Base-by-base conservation (phyloP, 64 coral and sea anemone species). In the Montipora efflorescens region DNA sequence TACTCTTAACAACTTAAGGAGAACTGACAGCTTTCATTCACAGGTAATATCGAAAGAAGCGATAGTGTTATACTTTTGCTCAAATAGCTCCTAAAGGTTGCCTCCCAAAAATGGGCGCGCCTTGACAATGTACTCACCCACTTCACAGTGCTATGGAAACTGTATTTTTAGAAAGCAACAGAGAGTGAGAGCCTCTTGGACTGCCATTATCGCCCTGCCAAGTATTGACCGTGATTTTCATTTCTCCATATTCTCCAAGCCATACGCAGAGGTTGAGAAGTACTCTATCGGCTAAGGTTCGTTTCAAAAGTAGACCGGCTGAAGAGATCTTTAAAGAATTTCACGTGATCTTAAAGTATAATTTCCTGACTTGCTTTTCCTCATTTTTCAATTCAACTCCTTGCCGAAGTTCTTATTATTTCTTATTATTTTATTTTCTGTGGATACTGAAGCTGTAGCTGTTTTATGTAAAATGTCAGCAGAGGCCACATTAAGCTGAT, bases 21-120 rank as follows among this genome's bases (percentile, higher is more conserved):
- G 71, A 86, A 45, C 66, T 86, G 82, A 70, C 82, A 86, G 82
- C 16, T 86, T 86, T 46, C 82, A 86, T 86, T 86, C 62, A 86
- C 64, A 71, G 62, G 19, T 86, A 25, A 86, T 86, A 64, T 64
- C 46, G 21, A 86, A 71, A 86, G 45, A 86, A 48, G 48, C 62
- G 82, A 86, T 64, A 67, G 16, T 71, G 66, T 71, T 86, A 43
- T 67, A 64, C 58, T 82, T 82, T 16, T 50, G 21, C 4, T 47
- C 20, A 43, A 83, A 25, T 43, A 67, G 59, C 59, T 16, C 59
- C 23, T 80, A 14, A 55, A 52, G 18, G 16, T 55, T 57, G 48
- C 48, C 51, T 79, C 6, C 47, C 77, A 18, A 79, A 61, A 61
- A 81, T 23, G 61, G 7, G 25, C 79, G 61, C 79, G 62, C 81